phyloP scores from a whole-genome alignment of 2,888 invertebrate genomes.

The Morpho deidamia region DNA sequence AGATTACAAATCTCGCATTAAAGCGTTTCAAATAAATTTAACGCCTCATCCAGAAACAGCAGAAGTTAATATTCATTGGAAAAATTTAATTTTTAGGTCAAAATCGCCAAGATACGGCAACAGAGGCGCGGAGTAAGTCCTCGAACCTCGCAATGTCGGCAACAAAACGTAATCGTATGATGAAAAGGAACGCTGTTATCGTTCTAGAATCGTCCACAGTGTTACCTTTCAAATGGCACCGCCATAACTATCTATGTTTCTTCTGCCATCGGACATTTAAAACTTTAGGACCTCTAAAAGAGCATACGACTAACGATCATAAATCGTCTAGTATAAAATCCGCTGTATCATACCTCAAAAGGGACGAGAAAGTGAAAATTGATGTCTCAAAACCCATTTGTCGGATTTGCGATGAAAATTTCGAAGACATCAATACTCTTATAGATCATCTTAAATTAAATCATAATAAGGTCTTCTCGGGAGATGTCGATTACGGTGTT shows the following conservation, averaged over 20 bases:
- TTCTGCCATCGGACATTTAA: conserved; percentile 58
- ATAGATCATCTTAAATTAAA: conserved; percentile 43
- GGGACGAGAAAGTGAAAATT: conserved; percentile 66
- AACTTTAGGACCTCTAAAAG: conserved; percentile 47
- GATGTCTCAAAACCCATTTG: conserved; percentile 48
- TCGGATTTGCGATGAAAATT: conserved; percentile 35
- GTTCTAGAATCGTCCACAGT: conserved; percentile 56
- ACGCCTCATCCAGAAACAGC: background rate
- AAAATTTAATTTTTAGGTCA: conserved; percentile 61
- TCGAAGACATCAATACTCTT: conserved; percentile 35
- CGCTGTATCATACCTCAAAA: conserved; percentile 51
- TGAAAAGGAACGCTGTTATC: conserved; percentile 57
- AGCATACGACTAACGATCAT: conserved; percentile 53
- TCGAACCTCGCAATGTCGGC: conserved; percentile 48
- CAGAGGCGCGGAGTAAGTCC: conserved; percentile 43
- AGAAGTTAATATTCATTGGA: conserved; percentile 5
- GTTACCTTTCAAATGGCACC: conserved; percentile 65
- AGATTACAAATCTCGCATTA: no score
- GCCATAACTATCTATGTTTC: conserved; percentile 64
- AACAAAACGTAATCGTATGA: conserved; percentile 56
- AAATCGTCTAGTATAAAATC: conserved; percentile 45
- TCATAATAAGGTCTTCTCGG: conserved; percentile 41
- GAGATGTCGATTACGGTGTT: conserved; percentile 47
- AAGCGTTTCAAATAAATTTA: background rate
- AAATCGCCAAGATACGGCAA: conserved; percentile 28